Evolutionary conservation across 2,888 invertebrate species (phyloP), one percentile per base, ranked within the genome.

Genomic region (Cheilosia scutellata): DNA sequence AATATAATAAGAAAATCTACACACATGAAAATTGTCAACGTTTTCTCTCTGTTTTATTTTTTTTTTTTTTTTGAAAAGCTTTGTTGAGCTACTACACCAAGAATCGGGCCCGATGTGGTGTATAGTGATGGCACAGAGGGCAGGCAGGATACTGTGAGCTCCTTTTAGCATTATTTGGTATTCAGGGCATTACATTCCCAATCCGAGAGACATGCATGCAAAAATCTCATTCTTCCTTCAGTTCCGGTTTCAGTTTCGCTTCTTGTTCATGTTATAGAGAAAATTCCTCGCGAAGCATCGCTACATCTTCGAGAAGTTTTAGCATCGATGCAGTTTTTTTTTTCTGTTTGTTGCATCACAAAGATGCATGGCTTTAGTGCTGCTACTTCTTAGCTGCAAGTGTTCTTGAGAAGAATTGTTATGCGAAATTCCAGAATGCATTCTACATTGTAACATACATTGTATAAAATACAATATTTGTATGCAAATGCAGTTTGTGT

Each of bases 171-270:
- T 70, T 71, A 80, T 82, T 86, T 86, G 86, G 86, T 86, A 86
- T 86, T 86, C 86, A 86, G 86, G 72, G 49, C 86, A 86, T 86
- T 76, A 86, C 86, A 86, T 86, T 72, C 68, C 68, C 86, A 86
- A 80, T 86, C 80, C 72, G 68, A 71, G 80, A 80, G 86, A 86
- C 86, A 86, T 80, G 86, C 86, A 86, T 86, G 86, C 80, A 80
- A 86, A 80, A 86, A 86, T 86, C 86, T 62, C 76, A 76, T 86
- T 80, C 76, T 86, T 80, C 47, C 84, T 42, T 62, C 42, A 55
- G 75, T 76, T 70, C 75, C 72, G 75, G 75, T 66, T 84, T 79
- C 58, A 84, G 84, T 60, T 75, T 71, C 55, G 70, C 57, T 65
- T 72, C 63, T 49, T 40, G 70, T 70, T 71, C 62, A 44, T 79